Conservation (phyloP, 2,888 invertebrate species). For the Rhagophthalmus giganteus region DNA sequence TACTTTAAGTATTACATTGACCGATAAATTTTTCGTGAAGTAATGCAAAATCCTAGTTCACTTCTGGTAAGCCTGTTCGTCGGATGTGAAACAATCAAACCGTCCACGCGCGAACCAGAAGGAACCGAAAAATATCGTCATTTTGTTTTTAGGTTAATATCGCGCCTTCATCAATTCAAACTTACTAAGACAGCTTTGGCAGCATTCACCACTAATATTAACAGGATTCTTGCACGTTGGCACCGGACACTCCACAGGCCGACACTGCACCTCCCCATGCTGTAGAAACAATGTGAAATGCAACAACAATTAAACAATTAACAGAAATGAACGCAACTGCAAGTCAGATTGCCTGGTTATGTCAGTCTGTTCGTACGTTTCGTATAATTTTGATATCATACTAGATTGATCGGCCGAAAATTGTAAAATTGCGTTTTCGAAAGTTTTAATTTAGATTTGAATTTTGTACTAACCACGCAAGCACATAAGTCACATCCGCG, state of each 20-base stretch:
- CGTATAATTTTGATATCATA: conserved; percentile 17
- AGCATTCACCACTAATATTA: conserved; percentile 77
- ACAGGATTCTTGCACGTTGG: conserved; percentile 81
- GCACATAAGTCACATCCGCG: conserved; percentile 84
- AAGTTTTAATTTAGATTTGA: conserved; percentile 9
- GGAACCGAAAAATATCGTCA: too few species aligned
- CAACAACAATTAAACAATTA: conserved; percentile 10
- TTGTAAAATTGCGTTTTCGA: too few species aligned
- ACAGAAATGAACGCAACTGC: conserved; percentile 25
- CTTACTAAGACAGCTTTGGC: conserved; percentile 85
- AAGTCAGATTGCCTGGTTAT: conserved; percentile 22
- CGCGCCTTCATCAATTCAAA: conserved; percentile 39
- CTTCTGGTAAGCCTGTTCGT: too few species aligned
- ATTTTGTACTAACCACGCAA: conserved; percentile 70
- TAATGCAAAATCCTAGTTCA: too few species aligned
- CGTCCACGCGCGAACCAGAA: too few species aligned
- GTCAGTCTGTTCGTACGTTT: conserved; percentile 14
- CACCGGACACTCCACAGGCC: conserved; percentile 77
- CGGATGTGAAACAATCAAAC: too few species aligned
- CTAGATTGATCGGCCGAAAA: too few species aligned
- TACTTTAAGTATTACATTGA: too few species aligned
- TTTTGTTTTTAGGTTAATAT: too few species aligned
- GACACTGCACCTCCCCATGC: conserved; percentile 85
- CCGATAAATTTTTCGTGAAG: too few species aligned
- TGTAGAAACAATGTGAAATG: conserved; percentile 50